phyloP scores from a whole-genome alignment of 2,888 invertebrate genomes.

The Mythimna loreyi region DNA sequence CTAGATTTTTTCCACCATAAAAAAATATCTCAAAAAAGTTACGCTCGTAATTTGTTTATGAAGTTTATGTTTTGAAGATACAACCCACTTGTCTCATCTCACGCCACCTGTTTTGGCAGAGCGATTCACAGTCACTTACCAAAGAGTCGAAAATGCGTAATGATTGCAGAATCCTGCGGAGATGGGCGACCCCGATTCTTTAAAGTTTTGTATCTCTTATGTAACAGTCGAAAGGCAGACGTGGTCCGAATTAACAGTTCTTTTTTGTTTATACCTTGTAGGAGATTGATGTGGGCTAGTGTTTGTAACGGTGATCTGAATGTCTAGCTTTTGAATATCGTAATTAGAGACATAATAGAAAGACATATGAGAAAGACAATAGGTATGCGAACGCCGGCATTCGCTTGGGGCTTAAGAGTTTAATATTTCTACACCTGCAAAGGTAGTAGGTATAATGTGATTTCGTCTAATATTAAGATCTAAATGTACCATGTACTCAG shows the following conservation, averaged over 20 bases:
- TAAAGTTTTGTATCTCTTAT: conserved; percentile 29
- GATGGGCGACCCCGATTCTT: conserved; percentile 50
- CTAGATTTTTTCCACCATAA: no score
- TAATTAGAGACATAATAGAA: no score
- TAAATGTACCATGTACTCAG: no score
- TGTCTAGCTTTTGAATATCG: no score
- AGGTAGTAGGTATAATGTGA: no score
- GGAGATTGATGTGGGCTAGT: not conserved
- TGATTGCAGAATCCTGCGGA: conserved; percentile 46
- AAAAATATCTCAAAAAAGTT: no score
- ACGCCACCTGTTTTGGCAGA: conserved; percentile 16
- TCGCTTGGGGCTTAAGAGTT: no score
- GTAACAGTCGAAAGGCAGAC: conserved; percentile 53
- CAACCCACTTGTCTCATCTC: conserved; percentile 14
- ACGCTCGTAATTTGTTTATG: not conserved
- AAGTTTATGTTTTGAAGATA: not conserved
- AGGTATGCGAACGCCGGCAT: no score
- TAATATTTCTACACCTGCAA: no score
- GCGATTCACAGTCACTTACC: conserved; percentile 26
- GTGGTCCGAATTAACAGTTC: conserved; percentile 9
- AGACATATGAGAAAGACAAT: no score
- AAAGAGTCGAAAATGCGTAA: conserved; percentile 22
- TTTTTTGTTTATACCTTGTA: conserved; percentile 1
- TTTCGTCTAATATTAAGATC: no score
- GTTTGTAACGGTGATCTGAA: no score